phyloP scores from a whole-genome alignment of 1,140 invertebrate species.

The Acromyrmex echinatior region DNA sequence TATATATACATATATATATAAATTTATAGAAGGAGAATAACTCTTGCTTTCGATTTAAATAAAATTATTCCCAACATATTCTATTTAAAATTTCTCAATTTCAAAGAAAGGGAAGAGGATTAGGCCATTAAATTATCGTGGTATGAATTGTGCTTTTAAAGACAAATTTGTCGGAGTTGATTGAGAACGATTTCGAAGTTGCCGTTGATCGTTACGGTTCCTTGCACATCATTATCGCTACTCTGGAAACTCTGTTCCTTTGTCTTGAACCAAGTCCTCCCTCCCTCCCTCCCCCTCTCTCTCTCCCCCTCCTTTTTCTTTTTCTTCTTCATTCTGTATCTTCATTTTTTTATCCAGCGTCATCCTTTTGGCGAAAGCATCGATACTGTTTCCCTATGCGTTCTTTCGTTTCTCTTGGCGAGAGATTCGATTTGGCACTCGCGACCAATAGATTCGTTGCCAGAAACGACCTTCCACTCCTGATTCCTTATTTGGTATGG shows the following conservation, averaged over 20 bases:
- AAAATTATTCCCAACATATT: background rate
- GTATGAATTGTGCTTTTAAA: constrained; percentile 40
- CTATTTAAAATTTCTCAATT: constrained; percentile 14
- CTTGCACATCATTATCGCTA: constrained; percentile 76
- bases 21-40: background rate
- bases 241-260: constrained; percentile 71
- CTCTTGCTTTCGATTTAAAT: background rate
- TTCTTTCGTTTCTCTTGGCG: constrained; percentile 5
- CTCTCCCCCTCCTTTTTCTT: no score
- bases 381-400: constrained; percentile 21
- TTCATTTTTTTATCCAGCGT: background rate
- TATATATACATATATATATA: no score
- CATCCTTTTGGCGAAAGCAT: background rate
- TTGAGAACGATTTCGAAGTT: constrained; percentile 70
- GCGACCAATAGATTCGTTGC: constrained; percentile 78
- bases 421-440: constrained; percentile 82
- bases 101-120: background rate
- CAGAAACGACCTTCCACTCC: constrained; percentile 51
- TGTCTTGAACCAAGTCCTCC: constrained; percentile 68
- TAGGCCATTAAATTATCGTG: background rate
- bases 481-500: constrained; percentile 38
- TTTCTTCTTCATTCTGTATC: background rate
- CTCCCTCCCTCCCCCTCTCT: background rate
- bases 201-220: constrained; percentile 74
- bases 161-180: constrained; percentile 68